A percentile compares a stretch with the other conserved stretches of the same genome.
Evolutionary conservation across 2,113 vertebrate species (phyloP).

Genomic region (Suricata suricatta): DNA sequence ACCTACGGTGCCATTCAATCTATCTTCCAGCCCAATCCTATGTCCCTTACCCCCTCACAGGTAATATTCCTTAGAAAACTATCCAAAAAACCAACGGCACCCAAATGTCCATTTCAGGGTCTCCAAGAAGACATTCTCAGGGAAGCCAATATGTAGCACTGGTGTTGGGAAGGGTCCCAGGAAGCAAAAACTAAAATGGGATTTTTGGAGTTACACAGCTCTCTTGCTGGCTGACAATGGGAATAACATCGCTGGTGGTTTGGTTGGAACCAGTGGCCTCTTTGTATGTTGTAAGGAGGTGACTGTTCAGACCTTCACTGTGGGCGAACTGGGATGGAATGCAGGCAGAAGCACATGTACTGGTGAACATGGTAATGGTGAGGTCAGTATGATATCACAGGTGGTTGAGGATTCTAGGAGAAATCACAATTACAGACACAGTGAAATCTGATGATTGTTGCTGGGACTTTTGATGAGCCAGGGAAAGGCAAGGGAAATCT

Average conservation of each 20-base stretch:
- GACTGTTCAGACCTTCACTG: background rate
- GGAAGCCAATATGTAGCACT: too few species aligned
- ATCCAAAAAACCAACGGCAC: background rate
- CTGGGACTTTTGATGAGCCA: background rate
- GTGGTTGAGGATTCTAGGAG: background rate
- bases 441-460: background rate
- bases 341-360: background rate
- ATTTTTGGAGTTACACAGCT: background rate
- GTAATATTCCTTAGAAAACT: background rate
- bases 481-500: background rate
- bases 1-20: background rate
- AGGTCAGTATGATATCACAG: background rate
- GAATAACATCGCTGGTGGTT: background rate
- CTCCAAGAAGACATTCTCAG: background rate
- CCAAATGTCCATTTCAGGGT: background rate
- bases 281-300: background rate
- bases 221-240: background rate
- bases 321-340: rapidly evolving
- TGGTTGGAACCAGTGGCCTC: background rate
- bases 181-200: background rate
- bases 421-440: background rate
- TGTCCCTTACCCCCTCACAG: background rate
- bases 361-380: background rate
- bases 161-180: background rate
- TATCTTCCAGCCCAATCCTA: background rate